Conservation (phyloP, 2,113 vertebrate genomes). For the Cnemophilus loriae region DNA sequence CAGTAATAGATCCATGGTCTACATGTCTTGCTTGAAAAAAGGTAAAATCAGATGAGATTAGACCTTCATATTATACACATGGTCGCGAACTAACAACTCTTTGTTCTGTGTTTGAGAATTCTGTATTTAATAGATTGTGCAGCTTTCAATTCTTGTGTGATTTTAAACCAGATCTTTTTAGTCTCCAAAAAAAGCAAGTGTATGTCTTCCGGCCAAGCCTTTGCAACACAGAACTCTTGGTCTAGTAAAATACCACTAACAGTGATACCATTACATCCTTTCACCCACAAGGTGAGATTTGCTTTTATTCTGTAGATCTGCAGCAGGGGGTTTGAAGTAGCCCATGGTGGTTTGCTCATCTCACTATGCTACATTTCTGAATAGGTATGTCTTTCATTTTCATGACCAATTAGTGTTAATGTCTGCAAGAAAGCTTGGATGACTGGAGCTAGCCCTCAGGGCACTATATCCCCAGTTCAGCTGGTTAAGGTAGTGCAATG, state of each 20-base stretch:
- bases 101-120: not conserved
- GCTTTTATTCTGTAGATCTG: not conserved
- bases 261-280: not conserved
- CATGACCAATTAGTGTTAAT: not conserved
- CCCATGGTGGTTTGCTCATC: not conserved
- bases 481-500: not conserved
- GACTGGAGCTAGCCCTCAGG: not conserved
- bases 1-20: not conserved
- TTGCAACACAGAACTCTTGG: not conserved
- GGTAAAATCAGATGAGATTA: not conserved
- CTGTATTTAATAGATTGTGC: not conserved
- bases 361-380: not conserved
- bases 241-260: not conserved
- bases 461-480: not conserved
- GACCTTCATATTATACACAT: not conserved
- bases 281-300: not conserved
- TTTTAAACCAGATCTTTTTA: not conserved
- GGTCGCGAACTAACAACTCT: not conserved
- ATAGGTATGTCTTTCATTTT: not conserved
- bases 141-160: not conserved
- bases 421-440: not conserved
- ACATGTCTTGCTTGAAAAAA: not conserved
- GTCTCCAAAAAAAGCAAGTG: not conserved
- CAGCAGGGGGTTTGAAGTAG: not conserved
- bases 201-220: not conserved